These are phyloP conservation scores for Paratilapia polleni DNA, from an alignment of 2,113 vertebrate species.

Conservation along the genomic window DNA sequence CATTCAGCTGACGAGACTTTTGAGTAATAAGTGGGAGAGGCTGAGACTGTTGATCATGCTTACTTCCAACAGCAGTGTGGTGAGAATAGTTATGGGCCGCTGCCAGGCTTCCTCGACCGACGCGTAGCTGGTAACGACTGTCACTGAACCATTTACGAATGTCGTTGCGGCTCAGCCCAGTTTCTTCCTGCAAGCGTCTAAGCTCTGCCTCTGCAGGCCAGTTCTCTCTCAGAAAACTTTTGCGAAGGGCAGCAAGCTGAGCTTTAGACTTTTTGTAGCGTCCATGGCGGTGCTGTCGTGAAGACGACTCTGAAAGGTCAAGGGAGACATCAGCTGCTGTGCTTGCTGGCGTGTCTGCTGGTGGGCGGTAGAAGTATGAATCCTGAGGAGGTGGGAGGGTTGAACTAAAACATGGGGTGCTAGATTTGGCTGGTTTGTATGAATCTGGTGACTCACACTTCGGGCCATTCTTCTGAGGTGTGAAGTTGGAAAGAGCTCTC, in stretches of 20 bases:
- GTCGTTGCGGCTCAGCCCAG: constrained; percentile 83
- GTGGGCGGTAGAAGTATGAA: constrained; percentile 80
- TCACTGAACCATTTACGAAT: constrained; percentile 86
- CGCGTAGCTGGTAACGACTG: constrained; percentile 82
- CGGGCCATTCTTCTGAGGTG: constrained; percentile 55
- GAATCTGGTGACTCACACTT: constrained; percentile 74
- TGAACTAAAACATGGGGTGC: constrained; percentile 73
- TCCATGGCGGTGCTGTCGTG: constrained; percentile 70
- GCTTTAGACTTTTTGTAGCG: constrained; percentile 84
- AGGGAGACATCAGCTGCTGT: constrained; percentile 62
- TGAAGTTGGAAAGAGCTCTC: constrained; percentile 17
- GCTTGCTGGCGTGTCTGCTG: constrained; percentile 58
- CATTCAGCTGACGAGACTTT: constrained; percentile 60
- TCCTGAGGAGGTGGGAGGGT: constrained; percentile 81
- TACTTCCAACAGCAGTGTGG: constrained; percentile 44
- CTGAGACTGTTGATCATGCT: constrained; percentile 74
- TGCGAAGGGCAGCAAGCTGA: constrained; percentile 79
- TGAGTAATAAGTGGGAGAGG: constrained; percentile 73
- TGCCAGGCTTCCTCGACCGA: constrained; percentile 74
- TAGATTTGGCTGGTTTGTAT: constrained; percentile 70
- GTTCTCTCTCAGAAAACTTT: constrained; percentile 80
- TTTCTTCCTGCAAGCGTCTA: constrained; percentile 82
- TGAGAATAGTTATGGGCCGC: constrained; percentile 65
- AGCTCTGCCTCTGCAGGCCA: constrained; percentile 84
- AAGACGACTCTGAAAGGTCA: constrained; percentile 61